phyloP scores from a whole-genome alignment of 92 coral and sea anemone species.

The Heliopora coerulea region DNA sequence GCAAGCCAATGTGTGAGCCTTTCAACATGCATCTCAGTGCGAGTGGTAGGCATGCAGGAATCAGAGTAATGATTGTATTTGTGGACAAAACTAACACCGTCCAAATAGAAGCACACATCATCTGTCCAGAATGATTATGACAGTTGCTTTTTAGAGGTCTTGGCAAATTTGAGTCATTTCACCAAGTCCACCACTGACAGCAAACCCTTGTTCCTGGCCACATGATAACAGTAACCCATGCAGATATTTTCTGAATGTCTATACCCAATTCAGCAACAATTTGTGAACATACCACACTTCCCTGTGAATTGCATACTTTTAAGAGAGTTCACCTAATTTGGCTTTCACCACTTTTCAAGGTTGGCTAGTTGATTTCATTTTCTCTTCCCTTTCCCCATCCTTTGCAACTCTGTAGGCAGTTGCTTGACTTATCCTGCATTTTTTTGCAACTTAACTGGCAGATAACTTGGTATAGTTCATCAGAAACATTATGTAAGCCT shows the following conservation, averaged over 20 bases:
- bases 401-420: conserved; percentile 24
- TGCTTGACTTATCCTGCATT: conserved; percentile 18
- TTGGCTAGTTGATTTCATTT: conserved; percentile 20
- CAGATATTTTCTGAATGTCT: conserved; percentile 24
- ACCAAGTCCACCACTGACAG: conserved; percentile 24
- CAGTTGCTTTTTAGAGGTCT: not conserved
- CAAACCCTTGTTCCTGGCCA: conserved; percentile 43
- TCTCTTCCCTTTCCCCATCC: not conserved
- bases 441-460: conserved; percentile 30
- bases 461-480: conserved; percentile 13
- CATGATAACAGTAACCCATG: conserved; percentile 25
- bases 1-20: conserved; percentile 37
- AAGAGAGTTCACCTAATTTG: conserved; percentile 29
- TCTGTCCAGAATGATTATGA: conserved; percentile 42
- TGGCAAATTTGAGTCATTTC: conserved; percentile 40
- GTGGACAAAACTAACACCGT: conserved; percentile 48
- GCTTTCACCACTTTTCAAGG: conserved; percentile 29
- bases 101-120: conserved; percentile 46
- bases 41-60: conserved; percentile 34
- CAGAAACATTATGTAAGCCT: not conserved
- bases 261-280: conserved; percentile 33
- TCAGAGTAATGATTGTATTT: conserved; percentile 43
- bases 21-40: conserved; percentile 37
- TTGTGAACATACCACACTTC: conserved; percentile 38
- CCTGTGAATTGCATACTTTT: conserved; percentile 11